Evolutionary conservation across 37 sponge, comb jelly and placozoan species (phyloP).

Genomic region (Halisarca cf. caerulea): DNA sequence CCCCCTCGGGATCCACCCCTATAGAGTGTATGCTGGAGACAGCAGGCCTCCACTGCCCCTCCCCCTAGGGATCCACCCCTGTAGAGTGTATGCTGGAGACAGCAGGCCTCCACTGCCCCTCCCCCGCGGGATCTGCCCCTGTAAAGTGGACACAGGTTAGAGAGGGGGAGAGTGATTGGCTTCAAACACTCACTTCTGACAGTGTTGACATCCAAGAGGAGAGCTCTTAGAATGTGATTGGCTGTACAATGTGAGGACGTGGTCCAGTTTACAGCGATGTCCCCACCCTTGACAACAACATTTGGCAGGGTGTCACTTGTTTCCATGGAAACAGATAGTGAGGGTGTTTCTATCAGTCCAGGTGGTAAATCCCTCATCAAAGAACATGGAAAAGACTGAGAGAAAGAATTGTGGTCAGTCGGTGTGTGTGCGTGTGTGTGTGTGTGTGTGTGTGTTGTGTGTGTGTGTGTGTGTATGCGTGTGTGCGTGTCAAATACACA

Average conservation of each 20-base stretch:
- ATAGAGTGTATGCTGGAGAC: too few relatives aligned
- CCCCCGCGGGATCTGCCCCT: too few relatives aligned
- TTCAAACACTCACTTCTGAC: neutral
- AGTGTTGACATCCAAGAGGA: neutral
- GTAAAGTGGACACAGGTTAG: too few relatives aligned
- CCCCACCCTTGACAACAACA: conserved; percentile 1
- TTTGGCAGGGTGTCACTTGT: neutral
- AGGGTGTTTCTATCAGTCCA: conserved; percentile 18
- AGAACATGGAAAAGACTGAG: conserved; percentile 13
- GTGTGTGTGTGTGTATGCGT: too few relatives aligned
- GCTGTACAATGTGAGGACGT: conserved; percentile 49
- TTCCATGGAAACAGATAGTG: neutral
- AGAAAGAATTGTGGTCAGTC: neutral
- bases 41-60: too few relatives aligned
- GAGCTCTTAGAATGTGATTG: conserved; percentile 12
- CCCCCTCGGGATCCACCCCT: too few relatives aligned
- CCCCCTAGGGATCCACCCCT: too few relatives aligned
- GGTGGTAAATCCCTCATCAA: conserved; percentile 4
- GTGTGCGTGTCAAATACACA: too few relatives aligned
- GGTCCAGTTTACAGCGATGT: conserved; percentile 51
- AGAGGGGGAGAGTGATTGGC: too few relatives aligned
- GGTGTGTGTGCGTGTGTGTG: neutral
- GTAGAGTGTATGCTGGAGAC: too few relatives aligned
- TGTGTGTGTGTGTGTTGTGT: neutral
- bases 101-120: too few relatives aligned